phyloP scores from a whole-genome alignment of 2,797 vertebrate species.

The Rhynchonycteris naso region DNA sequence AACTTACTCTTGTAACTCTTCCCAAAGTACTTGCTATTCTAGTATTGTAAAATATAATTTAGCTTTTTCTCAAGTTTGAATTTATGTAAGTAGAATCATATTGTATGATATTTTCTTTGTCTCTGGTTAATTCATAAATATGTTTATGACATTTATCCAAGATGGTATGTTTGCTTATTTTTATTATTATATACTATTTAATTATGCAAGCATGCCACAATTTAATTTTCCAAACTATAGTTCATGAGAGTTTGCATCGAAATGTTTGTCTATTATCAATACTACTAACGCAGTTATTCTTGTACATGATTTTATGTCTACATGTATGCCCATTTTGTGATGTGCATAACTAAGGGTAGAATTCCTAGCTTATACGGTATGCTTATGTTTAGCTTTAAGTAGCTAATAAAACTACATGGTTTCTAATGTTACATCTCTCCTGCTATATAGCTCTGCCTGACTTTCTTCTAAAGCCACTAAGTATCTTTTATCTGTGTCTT shows the following conservation, averaged over 20 bases:
- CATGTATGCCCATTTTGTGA: not conserved
- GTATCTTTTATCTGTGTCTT: not conserved
- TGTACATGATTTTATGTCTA: not conserved
- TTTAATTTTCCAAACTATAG: not conserved
- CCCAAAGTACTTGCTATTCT: not conserved
- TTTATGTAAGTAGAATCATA: not conserved
- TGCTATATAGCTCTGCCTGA: not conserved
- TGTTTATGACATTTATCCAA: not conserved
- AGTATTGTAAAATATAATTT: not conserved
- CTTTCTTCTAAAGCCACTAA: not conserved
- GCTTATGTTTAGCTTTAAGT: not conserved
- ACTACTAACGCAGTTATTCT: not conserved
- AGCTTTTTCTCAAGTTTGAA: not conserved
- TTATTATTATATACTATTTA: not conserved
- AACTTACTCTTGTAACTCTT: not conserved
- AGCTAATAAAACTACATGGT: not conserved
- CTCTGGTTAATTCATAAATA: not conserved
- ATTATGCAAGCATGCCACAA: not conserved
- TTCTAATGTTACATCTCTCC: not conserved
- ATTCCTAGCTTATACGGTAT: not conserved
- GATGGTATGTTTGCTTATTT: not conserved
- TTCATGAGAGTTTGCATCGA: not conserved
- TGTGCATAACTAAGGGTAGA: not conserved
- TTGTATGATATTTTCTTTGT: not conserved
- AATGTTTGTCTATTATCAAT: not conserved